phyloP scores from a whole-genome alignment of 2,888 invertebrate species.

The Hyles lineata region DNA sequence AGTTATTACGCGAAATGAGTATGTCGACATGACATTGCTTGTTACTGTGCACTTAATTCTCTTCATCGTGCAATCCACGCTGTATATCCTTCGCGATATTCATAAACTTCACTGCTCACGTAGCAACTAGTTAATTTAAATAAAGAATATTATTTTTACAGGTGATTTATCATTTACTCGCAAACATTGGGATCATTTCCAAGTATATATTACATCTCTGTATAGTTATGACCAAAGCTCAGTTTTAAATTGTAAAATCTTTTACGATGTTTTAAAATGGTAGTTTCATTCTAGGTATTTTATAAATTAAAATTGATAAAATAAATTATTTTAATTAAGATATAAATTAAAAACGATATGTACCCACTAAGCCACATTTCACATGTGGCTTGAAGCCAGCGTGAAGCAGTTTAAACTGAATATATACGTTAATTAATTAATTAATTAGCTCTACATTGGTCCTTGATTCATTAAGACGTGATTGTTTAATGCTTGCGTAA shows the following conservation, averaged over 20 bases:
- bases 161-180: slow-evolving; percentile 3
- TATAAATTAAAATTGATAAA: too few relatives aligned
- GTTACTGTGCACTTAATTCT: slow-evolving; percentile 12
- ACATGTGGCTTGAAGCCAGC: too few relatives aligned
- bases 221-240: background rate
- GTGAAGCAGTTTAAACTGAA: too few relatives aligned
- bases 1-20: slow-evolving; percentile 28
- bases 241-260: background rate
- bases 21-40: slow-evolving; percentile 17
- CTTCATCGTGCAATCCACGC: slow-evolving; percentile 9
- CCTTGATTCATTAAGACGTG: too few relatives aligned
- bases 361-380: too few relatives aligned
- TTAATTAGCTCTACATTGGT: too few relatives aligned
- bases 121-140: background rate
- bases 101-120: background rate
- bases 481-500: too few relatives aligned
- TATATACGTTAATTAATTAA: too few relatives aligned
- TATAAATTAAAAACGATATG: too few relatives aligned
- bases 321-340: too few relatives aligned
- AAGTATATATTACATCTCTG: background rate
- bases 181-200: slow-evolving; percentile 8
- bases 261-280: background rate
- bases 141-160: slow-evolving; percentile 1
- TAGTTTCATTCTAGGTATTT: background rate
- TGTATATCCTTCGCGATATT: slow-evolving; percentile 1